Percentiles rank a stretch among this genome's conserved stretches.
Evolutionary conservation across 2,888 invertebrate genomes (phyloP).

Genomic region (Polyploca ridens): DNA sequence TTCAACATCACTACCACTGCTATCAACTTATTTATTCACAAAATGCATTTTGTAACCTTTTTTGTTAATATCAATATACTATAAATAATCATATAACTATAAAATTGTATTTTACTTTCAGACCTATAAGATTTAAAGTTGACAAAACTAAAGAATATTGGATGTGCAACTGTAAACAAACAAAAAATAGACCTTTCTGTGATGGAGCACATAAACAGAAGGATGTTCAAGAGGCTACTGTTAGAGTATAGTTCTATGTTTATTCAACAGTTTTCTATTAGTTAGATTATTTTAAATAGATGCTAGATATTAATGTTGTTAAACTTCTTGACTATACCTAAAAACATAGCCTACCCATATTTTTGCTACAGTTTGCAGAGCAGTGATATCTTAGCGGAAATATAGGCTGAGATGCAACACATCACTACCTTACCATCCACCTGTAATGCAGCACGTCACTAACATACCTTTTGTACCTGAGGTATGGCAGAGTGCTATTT

Average conservation of each 20-base stretch:
- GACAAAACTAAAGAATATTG: conserved; percentile 96
- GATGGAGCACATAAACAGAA: conserved; percentile 96
- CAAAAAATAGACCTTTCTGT: conserved; percentile 96
- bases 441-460: background rate
- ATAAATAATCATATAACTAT: too few species aligned
- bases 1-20: too few species aligned
- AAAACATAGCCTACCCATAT: background rate
- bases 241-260: conserved; percentile 21
- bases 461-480: background rate
- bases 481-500: too few species aligned
- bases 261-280: conserved; percentile 17
- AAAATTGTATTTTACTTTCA: conserved; percentile 50
- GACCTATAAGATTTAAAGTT: conserved; percentile 93
- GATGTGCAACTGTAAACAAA: conserved; percentile 99
- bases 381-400: background rate
- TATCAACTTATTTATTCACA: too few species aligned
- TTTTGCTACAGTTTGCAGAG: background rate
- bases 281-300: background rate
- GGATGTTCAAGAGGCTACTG: conserved; percentile 87
- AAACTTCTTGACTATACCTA: too few species aligned
- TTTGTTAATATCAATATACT: too few species aligned
- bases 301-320: background rate
- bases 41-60: too few species aligned
- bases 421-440: too few species aligned
- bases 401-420: too few species aligned